phyloP scores from a whole-genome alignment of 1,140 invertebrate genomes.

The Drosophila truncata region DNA sequence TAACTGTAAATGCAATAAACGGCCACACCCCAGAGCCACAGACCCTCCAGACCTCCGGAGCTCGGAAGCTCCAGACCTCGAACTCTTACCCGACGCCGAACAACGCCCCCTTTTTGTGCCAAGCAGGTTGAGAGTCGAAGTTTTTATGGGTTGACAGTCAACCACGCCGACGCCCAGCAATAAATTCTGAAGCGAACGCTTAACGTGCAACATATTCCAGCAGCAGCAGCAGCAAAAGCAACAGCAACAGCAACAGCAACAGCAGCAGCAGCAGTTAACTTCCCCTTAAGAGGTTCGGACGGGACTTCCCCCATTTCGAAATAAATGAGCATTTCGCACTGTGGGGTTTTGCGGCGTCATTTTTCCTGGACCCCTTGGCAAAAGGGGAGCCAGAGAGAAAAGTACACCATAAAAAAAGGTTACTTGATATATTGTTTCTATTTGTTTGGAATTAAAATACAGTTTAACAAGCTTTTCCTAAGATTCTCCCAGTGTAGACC shows the following conservation, averaged over 20 bases:
- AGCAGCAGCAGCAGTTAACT: conserved; percentile 45
- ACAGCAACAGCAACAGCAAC: conserved; percentile 9
- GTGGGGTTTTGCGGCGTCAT: conserved; percentile 67
- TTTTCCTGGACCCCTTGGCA: conserved; percentile 56
- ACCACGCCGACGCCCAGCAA: conserved; percentile 71
- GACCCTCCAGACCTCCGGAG: background rate
- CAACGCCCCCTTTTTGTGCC: conserved; percentile 1
- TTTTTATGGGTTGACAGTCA: conserved; percentile 82
- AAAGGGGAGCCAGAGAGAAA: conserved; percentile 5
- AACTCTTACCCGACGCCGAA: background rate
- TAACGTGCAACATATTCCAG: conserved; percentile 78
- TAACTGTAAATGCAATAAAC: conserved; percentile 81
- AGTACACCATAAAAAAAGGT: conserved; percentile 21
- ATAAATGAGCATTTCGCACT: conserved; percentile 80
- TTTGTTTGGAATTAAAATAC: too few relatives aligned
- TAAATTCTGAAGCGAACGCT: conserved; percentile 74
- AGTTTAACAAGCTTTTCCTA: background rate
- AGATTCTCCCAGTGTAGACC: conserved; percentile 16
- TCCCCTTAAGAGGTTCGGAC: conserved; percentile 36
- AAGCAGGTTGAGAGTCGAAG: conserved; percentile 29
- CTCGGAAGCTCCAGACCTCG: conserved; percentile 1
- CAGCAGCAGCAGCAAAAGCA: conserved; percentile 4
- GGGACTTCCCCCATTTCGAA: conserved; percentile 37
- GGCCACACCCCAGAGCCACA: conserved; percentile 37
- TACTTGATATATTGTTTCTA: background rate